Evolutionary conservation across 2,113 vertebrate species (phyloP), one percentile per base, ranked within the genome.

Genomic region (Rhombomys opimus): DNA sequence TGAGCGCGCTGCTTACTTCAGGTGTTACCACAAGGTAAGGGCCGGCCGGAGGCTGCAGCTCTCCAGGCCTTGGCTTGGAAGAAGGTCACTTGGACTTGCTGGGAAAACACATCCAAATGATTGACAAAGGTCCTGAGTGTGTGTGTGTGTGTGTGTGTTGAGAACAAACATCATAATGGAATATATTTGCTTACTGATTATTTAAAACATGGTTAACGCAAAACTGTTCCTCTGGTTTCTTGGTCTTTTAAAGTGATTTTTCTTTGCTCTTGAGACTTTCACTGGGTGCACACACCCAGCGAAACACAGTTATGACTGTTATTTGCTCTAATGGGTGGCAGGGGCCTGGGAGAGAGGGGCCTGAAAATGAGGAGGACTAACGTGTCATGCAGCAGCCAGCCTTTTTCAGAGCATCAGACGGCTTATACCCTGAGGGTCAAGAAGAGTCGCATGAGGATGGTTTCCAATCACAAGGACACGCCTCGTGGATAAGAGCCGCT

Each of bases 11-110:
- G 99, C 99, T 0, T 99, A 99, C 92, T 99, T 99, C 80, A 97
- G 99, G 78, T 99, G 99, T 95, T 99, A 99, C 81, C 99, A 99
- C 90, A 99, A 99, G 99, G 99, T 99, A 98, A 98, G 98, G 3
- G 5, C 27, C 57, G 0, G 7, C 72, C 59, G 0, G 7, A 72
- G 30, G 15, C 57, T 38, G 0, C 41, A 17, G n/a, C 35, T 61
- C 59, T 81, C 7, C 8, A 23, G 92, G 77, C 68, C 27, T 73
- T 61, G n/a, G 0, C 46, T 91, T 41, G 12, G 10, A n/a, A 72
- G 23, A 41, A 57, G 76, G 59, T 50, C 35, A n/a, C 7, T 94
- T 7, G 2, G 13, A 30, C 76, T 89, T 27, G 23, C 4, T 84
- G 54, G 32, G 38, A 67, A 95, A 84, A 68, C 50, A 32, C 46